Percentiles rank a stretch among this genome's conserved stretches.
Evolutionary conservation across 2,797 vertebrate species (phyloP).

Genomic region (Triplophysa bombifrons): DNA sequence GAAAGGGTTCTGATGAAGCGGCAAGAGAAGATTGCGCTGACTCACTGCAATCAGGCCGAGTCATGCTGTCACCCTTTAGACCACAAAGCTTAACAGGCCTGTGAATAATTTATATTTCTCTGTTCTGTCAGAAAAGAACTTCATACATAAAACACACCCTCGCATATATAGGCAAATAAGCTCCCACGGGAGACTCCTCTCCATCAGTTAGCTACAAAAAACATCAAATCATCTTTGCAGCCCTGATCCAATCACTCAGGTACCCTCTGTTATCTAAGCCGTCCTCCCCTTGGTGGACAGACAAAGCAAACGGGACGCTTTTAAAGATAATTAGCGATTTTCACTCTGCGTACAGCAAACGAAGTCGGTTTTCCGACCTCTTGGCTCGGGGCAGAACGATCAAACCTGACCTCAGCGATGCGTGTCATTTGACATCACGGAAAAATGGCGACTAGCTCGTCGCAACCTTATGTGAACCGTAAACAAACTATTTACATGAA

Average conservation of each 20-base stretch:
- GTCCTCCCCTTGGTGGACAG: constrained; percentile 5
- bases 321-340: constrained; percentile 37
- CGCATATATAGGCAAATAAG: constrained; percentile 33
- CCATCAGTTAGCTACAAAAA: constrained; percentile 12
- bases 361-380: too few relatives aligned
- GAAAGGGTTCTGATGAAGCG: constrained; percentile 41
- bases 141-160: constrained; percentile 26
- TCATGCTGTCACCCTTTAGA: constrained; percentile 46
- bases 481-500: too few relatives aligned
- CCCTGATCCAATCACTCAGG: constrained; percentile 33
- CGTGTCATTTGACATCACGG: too few relatives aligned
- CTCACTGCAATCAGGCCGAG: constrained; percentile 49
- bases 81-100: constrained; percentile 32
- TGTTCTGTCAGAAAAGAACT: constrained; percentile 18
- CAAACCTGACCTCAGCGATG: too few relatives aligned
- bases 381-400: too few relatives aligned
- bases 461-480: too few relatives aligned
- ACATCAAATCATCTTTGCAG: constrained; percentile 44
- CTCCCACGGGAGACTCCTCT: constrained; percentile 24
- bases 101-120: constrained; percentile 44
- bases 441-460: too few relatives aligned
- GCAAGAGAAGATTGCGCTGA: constrained; percentile 48
- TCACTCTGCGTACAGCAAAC: background rate
- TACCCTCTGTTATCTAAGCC: constrained; percentile 22
- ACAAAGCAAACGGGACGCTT: constrained; percentile 17